phyloP scores from a whole-genome alignment of 1,140 invertebrate species.

The Caerostris darwini region DNA sequence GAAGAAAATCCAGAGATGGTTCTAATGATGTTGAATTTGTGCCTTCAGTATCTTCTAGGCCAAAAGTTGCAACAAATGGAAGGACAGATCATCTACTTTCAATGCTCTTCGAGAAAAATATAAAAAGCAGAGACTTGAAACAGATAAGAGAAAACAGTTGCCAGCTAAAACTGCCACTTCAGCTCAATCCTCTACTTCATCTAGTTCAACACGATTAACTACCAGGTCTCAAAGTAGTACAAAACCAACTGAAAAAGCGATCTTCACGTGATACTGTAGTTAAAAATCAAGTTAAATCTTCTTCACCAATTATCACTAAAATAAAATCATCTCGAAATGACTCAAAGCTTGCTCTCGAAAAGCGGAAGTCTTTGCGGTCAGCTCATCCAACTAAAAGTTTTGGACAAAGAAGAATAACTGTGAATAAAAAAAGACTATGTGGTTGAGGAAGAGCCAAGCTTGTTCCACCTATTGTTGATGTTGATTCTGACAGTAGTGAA shows the following conservation, averaged over 20 bases:
- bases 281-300: slow-evolving; percentile 38
- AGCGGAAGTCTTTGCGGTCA: slow-evolving; percentile 76
- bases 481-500: slow-evolving; percentile 79
- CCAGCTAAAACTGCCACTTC: slow-evolving; percentile 78
- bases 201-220: neutral
- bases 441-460: slow-evolving; percentile 75
- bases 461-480: slow-evolving; percentile 78
- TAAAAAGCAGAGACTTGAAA: slow-evolving; percentile 86
- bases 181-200: neutral
- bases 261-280: neutral
- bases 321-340: slow-evolving; percentile 16
- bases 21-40: slow-evolving; percentile 16
- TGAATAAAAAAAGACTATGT: slow-evolving; percentile 61
- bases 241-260: slow-evolving; percentile 15
- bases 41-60: neutral
- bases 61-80: neutral
- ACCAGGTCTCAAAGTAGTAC: slow-evolving; percentile 33
- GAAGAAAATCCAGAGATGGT: slow-evolving; percentile 49
- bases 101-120: slow-evolving; percentile 86
- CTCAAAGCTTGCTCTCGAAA: slow-evolving; percentile 67
- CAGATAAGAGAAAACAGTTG: slow-evolving; percentile 79
- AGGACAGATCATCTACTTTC: slow-evolving; percentile 81
- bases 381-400: slow-evolving; percentile 43
- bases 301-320: neutral
- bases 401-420: neutral